Conservation (phyloP, 2,797 vertebrate genomes). For the Pteropus rufus region DNA sequence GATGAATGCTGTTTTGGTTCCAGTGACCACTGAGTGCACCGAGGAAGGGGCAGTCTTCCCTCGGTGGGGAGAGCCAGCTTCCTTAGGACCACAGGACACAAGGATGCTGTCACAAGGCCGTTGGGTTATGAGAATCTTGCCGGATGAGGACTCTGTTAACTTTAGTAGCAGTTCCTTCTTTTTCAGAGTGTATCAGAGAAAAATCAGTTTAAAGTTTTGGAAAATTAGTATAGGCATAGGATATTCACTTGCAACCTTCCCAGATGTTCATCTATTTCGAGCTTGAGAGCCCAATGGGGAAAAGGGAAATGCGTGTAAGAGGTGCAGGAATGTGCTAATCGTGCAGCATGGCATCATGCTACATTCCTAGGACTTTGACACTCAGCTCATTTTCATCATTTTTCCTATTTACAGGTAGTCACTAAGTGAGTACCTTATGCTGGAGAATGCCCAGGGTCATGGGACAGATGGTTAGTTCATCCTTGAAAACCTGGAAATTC, state of each 20-base stretch:
- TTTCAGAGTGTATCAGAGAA: background rate
- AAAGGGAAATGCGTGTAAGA: background rate
- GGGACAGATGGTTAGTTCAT: background rate
- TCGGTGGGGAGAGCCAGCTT: background rate
- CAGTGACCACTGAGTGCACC: background rate
- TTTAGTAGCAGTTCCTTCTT: background rate
- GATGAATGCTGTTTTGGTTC: background rate
- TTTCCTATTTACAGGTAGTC: background rate
- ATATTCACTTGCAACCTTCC: background rate
- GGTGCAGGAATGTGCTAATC: background rate
- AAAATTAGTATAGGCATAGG: background rate
- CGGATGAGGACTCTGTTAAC: background rate
- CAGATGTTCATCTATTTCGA: background rate
- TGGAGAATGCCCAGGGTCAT: background rate
- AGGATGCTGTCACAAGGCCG: background rate
- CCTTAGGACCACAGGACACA: background rate
- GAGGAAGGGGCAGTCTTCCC: background rate
- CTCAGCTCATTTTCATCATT: background rate
- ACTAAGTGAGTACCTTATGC: background rate
- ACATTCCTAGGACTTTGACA: background rate
- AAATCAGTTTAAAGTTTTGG: background rate
- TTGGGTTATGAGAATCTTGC: background rate
- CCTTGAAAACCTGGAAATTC: background rate
- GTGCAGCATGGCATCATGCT: fast-evolving
- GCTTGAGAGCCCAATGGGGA: background rate